phyloP scores from a whole-genome alignment of 1,140 invertebrate species.

The Dreissena polymorpha region DNA sequence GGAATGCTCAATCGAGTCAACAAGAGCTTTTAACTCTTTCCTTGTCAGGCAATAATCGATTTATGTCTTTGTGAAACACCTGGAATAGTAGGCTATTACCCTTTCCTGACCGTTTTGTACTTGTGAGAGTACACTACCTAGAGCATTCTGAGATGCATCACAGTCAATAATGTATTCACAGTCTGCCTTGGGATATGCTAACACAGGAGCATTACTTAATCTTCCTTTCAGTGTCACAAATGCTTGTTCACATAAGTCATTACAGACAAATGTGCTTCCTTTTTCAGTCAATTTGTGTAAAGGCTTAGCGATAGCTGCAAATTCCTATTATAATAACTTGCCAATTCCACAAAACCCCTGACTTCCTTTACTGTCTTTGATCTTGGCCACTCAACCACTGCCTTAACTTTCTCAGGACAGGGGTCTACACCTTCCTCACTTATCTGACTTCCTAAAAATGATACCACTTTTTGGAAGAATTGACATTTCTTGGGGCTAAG shows the following conservation, averaged over 20 bases:
- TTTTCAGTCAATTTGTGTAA: slow-evolving; percentile 10
- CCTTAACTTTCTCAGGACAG: too few species aligned
- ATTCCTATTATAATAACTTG: slow-evolving; percentile 16
- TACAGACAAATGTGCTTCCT: neutral
- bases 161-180: slow-evolving; percentile 1
- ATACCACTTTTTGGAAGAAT: too few species aligned
- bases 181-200: neutral
- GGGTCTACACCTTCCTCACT: too few species aligned
- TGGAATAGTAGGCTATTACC: neutral
- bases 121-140: slow-evolving; percentile 3
- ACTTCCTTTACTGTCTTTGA: slow-evolving; percentile 9
- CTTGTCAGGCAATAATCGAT: too few species aligned
- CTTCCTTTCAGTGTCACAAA: neutral
- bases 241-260: neutral
- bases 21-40: slow-evolving; percentile 51
- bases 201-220: too few species aligned
- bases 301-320: slow-evolving; percentile 1
- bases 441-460: too few species aligned
- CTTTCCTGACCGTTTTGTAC: slow-evolving; percentile 6
- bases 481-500: too few species aligned
- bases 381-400: too few species aligned
- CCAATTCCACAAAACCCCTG: neutral
- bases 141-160: neutral
- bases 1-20: neutral
- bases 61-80: neutral